Base-by-base conservation (phyloP, 2,888 invertebrate species). In the Keiferia lycopersicella region DNA sequence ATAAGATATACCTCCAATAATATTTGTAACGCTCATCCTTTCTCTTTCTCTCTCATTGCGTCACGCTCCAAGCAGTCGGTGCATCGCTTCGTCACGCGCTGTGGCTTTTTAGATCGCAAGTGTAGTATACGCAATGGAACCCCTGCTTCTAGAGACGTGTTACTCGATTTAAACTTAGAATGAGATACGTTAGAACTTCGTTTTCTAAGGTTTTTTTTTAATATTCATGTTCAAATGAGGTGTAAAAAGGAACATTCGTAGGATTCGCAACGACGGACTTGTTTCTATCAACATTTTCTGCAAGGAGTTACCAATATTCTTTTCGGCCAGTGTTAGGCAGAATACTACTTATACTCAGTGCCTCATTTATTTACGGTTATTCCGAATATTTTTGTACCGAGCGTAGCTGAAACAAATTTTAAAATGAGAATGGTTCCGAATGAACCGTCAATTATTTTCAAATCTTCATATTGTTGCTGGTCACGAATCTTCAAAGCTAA, bases 401-500 rank as follows among this genome's bases (percentile, higher is more conserved):
- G 12, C 56, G 30, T 18, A 26, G 34, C 26, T 8, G 56, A 34
- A 34, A 30, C 30, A 16, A 56, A 56, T 34, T 56, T 56, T 53
- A 12, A 16, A 56, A 56, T 34, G 26, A 8, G 56, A 34, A 56
- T n/a, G 8, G 56, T 56, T 56, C n/a, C 30, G 26, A 56, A 56
- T 34, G 30, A 34, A 10, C 6, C 1, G 26, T 30, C 56, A 26
- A 34, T 56, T 56, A 34, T 56, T 56, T 56, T 56, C 22, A 14
- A 53, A 56, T 56, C 26, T 26, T 56, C 30, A 41, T 26, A 26
- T 53, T 53, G 30, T 61, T 50, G 61, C 57, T 50, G 62, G 50
- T 73, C 75, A 75, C 72, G 75, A 73, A 67, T 65, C 64, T 62
- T 68, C 69, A 66, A 69, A 69, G 34, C 34, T 8, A 53, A 65